phyloP scores from a whole-genome alignment of 2,888 invertebrate species.

The Chrysolina haemoptera region DNA sequence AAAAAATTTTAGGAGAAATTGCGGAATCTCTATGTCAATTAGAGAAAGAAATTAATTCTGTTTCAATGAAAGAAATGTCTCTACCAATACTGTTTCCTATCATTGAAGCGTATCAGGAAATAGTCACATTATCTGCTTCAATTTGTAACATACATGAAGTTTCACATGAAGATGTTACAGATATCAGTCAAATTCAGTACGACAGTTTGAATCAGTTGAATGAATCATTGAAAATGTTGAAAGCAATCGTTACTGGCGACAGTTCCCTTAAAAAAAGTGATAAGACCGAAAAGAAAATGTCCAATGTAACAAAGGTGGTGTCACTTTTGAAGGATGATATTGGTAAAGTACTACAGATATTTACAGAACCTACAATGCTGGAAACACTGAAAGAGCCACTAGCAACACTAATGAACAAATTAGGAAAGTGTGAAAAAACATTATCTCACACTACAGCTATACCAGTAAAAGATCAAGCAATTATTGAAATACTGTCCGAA shows the following conservation, averaged over 20 bases:
- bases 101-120: not conserved
- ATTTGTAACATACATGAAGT: not conserved
- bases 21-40: too few relatives aligned
- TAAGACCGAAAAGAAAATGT: too few relatives aligned
- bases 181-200: not conserved
- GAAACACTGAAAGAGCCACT: constrained; percentile 18
- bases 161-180: not conserved
- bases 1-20: too few relatives aligned
- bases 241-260: too few relatives aligned
- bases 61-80: too few relatives aligned
- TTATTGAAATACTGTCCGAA: not conserved
- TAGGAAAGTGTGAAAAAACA: not conserved
- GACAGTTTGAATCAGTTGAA: too few relatives aligned
- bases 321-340: constrained; percentile 23
- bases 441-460: not conserved
- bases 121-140: not conserved
- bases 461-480: not conserved
- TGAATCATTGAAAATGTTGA: too few relatives aligned
- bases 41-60: too few relatives aligned
- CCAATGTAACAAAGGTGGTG: constrained; percentile 20
- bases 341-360: not conserved
- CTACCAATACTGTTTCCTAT: not conserved
- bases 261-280: too few relatives aligned
- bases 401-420: not conserved
- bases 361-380: not conserved